These are phyloP conservation scores for Seira musarum DNA, from an alignment of 2,888 invertebrate species.

Conservation along the genomic window DNA sequence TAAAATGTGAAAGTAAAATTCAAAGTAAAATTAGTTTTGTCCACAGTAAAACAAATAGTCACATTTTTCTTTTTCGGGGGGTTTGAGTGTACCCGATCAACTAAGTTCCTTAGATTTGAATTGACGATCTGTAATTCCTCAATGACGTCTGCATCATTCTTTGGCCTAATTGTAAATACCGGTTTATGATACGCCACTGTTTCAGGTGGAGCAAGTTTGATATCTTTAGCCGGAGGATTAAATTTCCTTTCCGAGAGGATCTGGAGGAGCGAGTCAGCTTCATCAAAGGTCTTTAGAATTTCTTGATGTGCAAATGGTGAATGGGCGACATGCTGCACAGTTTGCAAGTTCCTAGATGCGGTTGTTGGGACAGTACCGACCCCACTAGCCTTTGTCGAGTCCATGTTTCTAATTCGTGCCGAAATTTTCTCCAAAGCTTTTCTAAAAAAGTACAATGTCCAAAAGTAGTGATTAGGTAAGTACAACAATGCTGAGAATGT, in stretches of 20 bases:
- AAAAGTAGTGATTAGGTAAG: no score
- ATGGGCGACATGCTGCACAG: conserved; percentile 7
- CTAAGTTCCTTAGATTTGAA: conserved; percentile 63
- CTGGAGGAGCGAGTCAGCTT: conserved; percentile 65
- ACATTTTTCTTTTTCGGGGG: no score
- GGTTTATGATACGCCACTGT: conserved; percentile 25
- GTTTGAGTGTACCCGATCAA: conserved; percentile 57
- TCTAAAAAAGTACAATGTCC: conserved; percentile 1
- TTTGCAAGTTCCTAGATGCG: background rate
- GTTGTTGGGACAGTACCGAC: background rate
- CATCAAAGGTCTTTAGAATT: conserved; percentile 63
- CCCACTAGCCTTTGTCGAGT: background rate
- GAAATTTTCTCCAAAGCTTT: conserved; percentile 32
- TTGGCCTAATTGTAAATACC: conserved; percentile 62
- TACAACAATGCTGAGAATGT: no score
- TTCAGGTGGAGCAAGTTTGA: conserved; percentile 35
- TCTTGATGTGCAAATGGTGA: conserved; percentile 39
- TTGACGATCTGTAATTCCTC: conserved; percentile 68
- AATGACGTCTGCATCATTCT: conserved; percentile 67
- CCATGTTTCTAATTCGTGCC: conserved; percentile 32
- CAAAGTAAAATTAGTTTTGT: background rate
- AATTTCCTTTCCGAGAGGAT: conserved; percentile 55
- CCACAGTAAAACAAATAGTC: conserved; percentile 11
- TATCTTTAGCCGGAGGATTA: conserved; percentile 20
- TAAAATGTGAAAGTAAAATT: conserved; percentile 7